Base-by-base conservation (phyloP, 2,113 vertebrate species). In the Epinephelus cyanopodus region DNA sequence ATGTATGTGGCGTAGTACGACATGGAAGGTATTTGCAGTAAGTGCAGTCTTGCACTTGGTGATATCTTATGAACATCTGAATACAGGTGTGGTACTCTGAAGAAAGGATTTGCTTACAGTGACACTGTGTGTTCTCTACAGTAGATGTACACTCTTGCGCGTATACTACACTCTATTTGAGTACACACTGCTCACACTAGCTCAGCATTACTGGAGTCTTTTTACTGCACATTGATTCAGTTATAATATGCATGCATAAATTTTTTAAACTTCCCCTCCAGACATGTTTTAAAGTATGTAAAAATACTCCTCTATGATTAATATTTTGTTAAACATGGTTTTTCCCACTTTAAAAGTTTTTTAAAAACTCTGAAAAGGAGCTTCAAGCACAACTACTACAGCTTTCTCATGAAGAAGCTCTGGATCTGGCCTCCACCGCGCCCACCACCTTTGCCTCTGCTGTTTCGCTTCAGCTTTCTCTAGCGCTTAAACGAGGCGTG, bases 211-310 rank as follows among this genome's bases (percentile, higher is more conserved):
- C 19, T 27, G 21, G 63, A 45, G 27, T 21, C 39, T 56, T 72
- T 63, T 57, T 48, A 68, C 11, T 33, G 39, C n/a, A 33, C 15
- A 52, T 33, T 52, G 25, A 74, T 75, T 57, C 11, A 8, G 8
- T 17, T 74, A 15, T 53, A 84, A 47, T 72, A 52, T 60, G 42
- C 4, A 66, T 77, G 21, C 9, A 47, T 88, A 61, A 33, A 50
- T 70, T 39, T 53, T 71, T 57, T 50, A 45, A 45, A 45, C 9
- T 45, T 45, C 11, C 42, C 42, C 42, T 45, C 42, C 42, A 45
- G 42, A 45, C 42, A 45, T 12, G 11, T 45, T 45, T 45, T 45
- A 45, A 45, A 45, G 42, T 45, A 45, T 45, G 42, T 45, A 45
- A 45, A 45, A 45, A 45, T 45, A 12, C 42, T 45, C 42, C 9